Percentiles rank a stretch among this genome's conserved stretches.
These are phyloP conservation scores for Acanthochromis polyacanthus DNA, from an alignment of 2,113 vertebrate genomes.

Conservation along the genomic window DNA sequence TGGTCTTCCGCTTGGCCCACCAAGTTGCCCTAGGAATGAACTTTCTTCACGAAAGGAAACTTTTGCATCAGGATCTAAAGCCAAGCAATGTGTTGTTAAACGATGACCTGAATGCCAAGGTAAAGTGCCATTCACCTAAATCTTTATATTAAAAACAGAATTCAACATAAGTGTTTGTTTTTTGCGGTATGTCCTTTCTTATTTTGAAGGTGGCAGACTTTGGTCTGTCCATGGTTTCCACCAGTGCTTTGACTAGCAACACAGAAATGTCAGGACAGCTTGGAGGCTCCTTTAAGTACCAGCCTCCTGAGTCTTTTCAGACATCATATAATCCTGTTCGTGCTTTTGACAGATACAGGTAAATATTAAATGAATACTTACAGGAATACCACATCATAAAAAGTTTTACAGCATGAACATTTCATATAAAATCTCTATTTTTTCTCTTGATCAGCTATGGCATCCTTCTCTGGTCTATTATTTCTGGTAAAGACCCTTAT, in stretches of 20 bases:
- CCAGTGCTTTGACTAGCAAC: slow-evolving; percentile 36
- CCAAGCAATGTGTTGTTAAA: slow-evolving; percentile 82
- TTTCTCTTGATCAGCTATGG: slow-evolving; percentile 71
- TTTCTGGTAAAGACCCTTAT: slow-evolving; percentile 76
- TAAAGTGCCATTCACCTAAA: slow-evolving; percentile 4
- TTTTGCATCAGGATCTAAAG: slow-evolving; percentile 83
- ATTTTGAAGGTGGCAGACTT: slow-evolving; percentile 87
- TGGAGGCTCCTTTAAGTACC: slow-evolving; percentile 82
- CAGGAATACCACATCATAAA: neutral
- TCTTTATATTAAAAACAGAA: neutral
- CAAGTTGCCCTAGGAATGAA: slow-evolving; percentile 87
- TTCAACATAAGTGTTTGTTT: neutral
- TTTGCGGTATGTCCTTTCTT: neutral
- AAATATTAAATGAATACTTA: neutral
- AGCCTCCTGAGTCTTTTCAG: slow-evolving; percentile 86
- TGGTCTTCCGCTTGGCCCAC: slow-evolving; percentile 80
- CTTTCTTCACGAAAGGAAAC: slow-evolving; percentile 79
- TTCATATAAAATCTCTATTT: neutral
- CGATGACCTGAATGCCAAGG: slow-evolving; percentile 74
- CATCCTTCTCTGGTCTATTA: slow-evolving; percentile 79
- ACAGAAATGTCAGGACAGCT: neutral
- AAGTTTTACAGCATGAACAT: neutral
- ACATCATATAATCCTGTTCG: slow-evolving; percentile 55
- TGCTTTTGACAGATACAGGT: slow-evolving; percentile 87
- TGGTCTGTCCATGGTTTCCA: slow-evolving; percentile 83